phyloP scores from a whole-genome alignment of 2,113 vertebrate genomes.

The Planiliza haematocheilus region DNA sequence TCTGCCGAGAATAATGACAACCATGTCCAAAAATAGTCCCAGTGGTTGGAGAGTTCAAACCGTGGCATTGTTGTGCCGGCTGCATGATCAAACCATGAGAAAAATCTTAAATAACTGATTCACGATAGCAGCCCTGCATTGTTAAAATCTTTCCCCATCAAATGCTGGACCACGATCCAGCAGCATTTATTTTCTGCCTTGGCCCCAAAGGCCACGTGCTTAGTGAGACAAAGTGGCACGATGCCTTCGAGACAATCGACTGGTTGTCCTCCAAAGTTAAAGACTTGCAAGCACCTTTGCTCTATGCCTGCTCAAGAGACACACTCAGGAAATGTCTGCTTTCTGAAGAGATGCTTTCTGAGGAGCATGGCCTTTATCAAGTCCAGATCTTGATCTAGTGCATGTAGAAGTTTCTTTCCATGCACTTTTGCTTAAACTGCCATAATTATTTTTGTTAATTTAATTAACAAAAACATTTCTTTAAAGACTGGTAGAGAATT shows the following conservation, averaged over 20 bases:
- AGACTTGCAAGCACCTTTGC: slow-evolving; percentile 3
- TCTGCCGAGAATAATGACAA: slow-evolving; percentile 23
- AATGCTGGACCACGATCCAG: slow-evolving; percentile 15
- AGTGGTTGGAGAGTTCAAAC: slow-evolving; percentile 14
- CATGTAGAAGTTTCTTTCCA: not conserved
- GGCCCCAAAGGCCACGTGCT: not conserved
- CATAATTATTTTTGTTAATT: not conserved
- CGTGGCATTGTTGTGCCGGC: not conserved
- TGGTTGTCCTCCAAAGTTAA: slow-evolving; percentile 12
- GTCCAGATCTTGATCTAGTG: too few relatives aligned
- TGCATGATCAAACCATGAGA: slow-evolving; percentile 13
- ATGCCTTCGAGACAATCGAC: not conserved
- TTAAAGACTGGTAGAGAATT: too few relatives aligned
- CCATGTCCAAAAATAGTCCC: slow-evolving; percentile 49
- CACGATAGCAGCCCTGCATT: slow-evolving; percentile 26
- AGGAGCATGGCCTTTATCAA: not conserved
- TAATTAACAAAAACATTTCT: too few relatives aligned
- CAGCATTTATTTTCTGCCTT: slow-evolving; percentile 7
- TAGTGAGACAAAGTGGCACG: slow-evolving; percentile 5
- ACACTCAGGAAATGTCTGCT: too few relatives aligned
- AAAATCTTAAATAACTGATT: slow-evolving; percentile 36
- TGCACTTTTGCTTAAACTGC: not conserved
- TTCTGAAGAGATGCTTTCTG: not conserved
- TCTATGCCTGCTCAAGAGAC: not conserved
- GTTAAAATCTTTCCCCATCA: slow-evolving; percentile 30